phyloP scores from a whole-genome alignment of 1,140 invertebrate genomes.

The Bombus huntii region DNA sequence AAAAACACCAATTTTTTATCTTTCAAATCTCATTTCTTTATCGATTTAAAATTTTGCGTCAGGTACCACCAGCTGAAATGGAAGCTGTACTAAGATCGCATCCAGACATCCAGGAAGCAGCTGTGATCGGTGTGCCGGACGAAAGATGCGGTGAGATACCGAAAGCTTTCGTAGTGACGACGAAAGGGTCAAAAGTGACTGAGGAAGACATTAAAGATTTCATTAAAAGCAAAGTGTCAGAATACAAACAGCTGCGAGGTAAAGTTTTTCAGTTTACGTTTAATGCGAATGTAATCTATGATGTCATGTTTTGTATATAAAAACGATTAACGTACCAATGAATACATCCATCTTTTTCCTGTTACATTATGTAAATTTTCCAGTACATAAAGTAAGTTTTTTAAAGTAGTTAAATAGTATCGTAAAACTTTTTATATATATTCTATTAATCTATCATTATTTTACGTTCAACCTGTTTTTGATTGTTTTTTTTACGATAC shows the following conservation, averaged over 20 bases:
- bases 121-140: slow-evolving; percentile 92
- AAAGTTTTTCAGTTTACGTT: not conserved
- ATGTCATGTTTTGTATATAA: too few species aligned
- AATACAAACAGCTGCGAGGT: slow-evolving; percentile 86
- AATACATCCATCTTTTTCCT: too few species aligned
- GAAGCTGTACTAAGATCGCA: slow-evolving; percentile 91
- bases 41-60: not conserved
- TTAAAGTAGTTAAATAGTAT: too few species aligned
- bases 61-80: slow-evolving; percentile 95
- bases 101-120: slow-evolving; percentile 89
- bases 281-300: too few species aligned
- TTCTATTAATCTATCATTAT: not conserved
- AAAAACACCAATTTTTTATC: not conserved
- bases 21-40: not conserved
- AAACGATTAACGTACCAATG: accelerated
- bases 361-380: too few species aligned
- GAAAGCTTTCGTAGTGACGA: slow-evolving; percentile 86
- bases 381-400: not conserved
- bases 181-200: slow-evolving; percentile 71
- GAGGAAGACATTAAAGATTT: slow-evolving; percentile 80
- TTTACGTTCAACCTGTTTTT: not conserved
- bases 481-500: not conserved
- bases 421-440: not conserved
- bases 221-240: slow-evolving; percentile 85
- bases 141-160: slow-evolving; percentile 89